Conservation (phyloP, 2,888 invertebrate species). For the Icerya purchasi region DNA sequence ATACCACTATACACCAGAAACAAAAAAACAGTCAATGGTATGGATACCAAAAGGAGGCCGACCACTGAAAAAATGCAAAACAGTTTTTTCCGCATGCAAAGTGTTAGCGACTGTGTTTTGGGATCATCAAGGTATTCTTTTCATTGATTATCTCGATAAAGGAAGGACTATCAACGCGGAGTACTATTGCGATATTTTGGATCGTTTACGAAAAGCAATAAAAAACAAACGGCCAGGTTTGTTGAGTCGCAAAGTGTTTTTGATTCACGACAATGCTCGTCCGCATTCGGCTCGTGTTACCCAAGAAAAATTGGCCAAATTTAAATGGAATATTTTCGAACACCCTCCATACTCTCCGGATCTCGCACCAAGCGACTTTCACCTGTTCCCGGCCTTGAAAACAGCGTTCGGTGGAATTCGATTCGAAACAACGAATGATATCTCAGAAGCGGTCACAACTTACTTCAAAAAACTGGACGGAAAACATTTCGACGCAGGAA, state of each 20-base stretch:
- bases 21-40: conserved; percentile 11
- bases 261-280: conserved; percentile 10
- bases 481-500: not conserved
- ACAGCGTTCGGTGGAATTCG: conserved; percentile 4
- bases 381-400: conserved; percentile 14
- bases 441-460: conserved; percentile 1
- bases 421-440: conserved; percentile 1
- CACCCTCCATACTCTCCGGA: conserved; percentile 12
- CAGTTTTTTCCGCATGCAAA: conserved; percentile 8
- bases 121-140: conserved; percentile 12
- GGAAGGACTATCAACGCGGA: conserved; percentile 13
- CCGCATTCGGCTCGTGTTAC: conserved; percentile 14
- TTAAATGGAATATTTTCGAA: conserved; percentile 7
- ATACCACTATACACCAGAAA: conserved; percentile 13
- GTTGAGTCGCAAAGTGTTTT: not conserved
- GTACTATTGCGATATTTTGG: conserved; percentile 9
- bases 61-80: conserved; percentile 8
- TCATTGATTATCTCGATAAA: conserved; percentile 13
- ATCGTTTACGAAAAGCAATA: conserved; percentile 1
- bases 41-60: conserved; percentile 10
- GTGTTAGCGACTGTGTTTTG: conserved; percentile 15
- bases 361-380: conserved; percentile 14
- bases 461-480: conserved; percentile 4
- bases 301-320: conserved; percentile 9
- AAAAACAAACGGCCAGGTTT: conserved; percentile 8